Evolutionary conservation across 1,140 invertebrate species (phyloP).

Genomic region (Cecropterus lyciades): DNA sequence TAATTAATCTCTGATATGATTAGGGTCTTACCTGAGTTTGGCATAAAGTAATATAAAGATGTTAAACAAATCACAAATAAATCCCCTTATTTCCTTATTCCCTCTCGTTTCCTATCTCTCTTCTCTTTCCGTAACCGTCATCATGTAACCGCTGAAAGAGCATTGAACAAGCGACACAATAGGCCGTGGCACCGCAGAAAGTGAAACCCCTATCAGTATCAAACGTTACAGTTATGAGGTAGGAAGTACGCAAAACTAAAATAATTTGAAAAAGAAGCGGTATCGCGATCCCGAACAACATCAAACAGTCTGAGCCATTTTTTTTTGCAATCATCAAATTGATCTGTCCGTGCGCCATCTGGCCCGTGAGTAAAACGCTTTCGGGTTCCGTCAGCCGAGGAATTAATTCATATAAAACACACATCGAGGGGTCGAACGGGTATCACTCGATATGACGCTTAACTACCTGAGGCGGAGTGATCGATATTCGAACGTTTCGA

Average conservation of each 20-base stretch:
- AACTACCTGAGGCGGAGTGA: constrained; percentile 36
- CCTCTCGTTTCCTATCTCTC: neutral
- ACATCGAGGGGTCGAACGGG: constrained; percentile 62
- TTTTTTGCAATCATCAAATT: constrained; percentile 83
- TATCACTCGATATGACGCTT: constrained; percentile 53
- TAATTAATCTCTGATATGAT: too few species aligned
- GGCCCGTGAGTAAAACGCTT: constrained; percentile 73
- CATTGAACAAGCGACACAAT: constrained; percentile 1
- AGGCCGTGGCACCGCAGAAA: neutral
- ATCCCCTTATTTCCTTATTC: neutral
- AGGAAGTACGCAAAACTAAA: constrained; percentile 39
- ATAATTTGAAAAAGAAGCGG: constrained; percentile 42
- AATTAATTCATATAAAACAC: constrained; percentile 84
- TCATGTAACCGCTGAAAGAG: constrained; percentile 10
- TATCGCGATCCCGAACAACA: constrained; percentile 46
- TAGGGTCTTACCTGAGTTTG: too few species aligned
- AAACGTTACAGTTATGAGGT: constrained; percentile 25
- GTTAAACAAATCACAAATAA: too few species aligned
- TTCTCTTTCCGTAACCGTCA: neutral
- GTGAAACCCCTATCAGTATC: constrained; percentile 22
- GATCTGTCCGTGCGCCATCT: constrained; percentile 80
- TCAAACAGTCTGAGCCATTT: constrained; percentile 69
- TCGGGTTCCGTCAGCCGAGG: constrained; percentile 66
- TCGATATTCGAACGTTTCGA: constrained; percentile 33
- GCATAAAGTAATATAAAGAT: too few species aligned